phyloP scores from a whole-genome alignment of 1,140 invertebrate genomes.

The Drosophila oshimai region DNA sequence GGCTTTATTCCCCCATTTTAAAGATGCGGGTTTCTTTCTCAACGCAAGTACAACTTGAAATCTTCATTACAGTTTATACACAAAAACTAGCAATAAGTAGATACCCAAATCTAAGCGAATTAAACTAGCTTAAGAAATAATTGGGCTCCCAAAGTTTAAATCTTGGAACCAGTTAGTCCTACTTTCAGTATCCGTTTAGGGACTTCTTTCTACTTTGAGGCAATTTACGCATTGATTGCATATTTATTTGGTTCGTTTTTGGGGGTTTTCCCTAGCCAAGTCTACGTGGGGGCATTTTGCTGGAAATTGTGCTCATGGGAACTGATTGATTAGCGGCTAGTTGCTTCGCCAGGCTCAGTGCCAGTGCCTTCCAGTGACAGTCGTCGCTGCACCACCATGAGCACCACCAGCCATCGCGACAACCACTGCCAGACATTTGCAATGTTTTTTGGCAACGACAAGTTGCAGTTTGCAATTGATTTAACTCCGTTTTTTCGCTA shows the following conservation, averaged over 20 bases:
- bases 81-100: no score
- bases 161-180: neutral
- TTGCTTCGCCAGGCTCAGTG: conserved; percentile 57
- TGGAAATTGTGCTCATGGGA: conserved; percentile 75
- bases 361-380: conserved; percentile 51
- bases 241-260: conserved; percentile 37
- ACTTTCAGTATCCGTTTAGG: conserved; percentile 30
- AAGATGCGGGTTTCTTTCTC: no score
- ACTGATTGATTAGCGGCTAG: conserved; percentile 78
- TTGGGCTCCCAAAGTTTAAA: neutral
- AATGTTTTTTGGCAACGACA: conserved; percentile 78
- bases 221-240: conserved; percentile 65
- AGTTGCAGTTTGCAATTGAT: conserved; percentile 59
- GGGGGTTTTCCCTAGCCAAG: conserved; percentile 35
- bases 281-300: conserved; percentile 65
- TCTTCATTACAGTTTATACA: no score
- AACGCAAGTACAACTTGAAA: no score
- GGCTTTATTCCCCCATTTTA: no score
- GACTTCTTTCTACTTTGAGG: conserved; percentile 37
- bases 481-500: conserved; percentile 39
- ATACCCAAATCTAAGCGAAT: no score
- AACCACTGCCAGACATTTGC: conserved; percentile 67
- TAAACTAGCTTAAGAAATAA: neutral
- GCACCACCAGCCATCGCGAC: neutral
- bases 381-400: conserved; percentile 1